Evolutionary conservation across 2,888 invertebrate species (phyloP).

Genomic region (Tupiocoris notatus): DNA sequence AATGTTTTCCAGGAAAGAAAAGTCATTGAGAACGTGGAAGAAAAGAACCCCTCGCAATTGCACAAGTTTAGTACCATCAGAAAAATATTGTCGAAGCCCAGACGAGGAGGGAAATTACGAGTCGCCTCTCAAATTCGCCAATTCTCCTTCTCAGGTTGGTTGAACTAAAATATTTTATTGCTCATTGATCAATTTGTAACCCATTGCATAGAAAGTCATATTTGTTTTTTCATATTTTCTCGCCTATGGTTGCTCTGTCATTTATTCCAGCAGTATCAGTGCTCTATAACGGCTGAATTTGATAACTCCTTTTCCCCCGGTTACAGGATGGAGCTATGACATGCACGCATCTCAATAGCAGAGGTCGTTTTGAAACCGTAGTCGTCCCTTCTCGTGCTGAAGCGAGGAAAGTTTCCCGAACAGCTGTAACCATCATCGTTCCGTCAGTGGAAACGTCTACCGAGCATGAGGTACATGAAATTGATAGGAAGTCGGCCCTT

Average conservation of each 20-base stretch:
- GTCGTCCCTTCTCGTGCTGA: slow-evolving; percentile 7
- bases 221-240: neutral
- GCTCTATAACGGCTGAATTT: too few relatives aligned
- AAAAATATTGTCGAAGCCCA: slow-evolving; percentile 43
- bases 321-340: slow-evolving; percentile 35
- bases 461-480: slow-evolving; percentile 20
- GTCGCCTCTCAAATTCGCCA: slow-evolving; percentile 19
- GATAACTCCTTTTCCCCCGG: too few relatives aligned
- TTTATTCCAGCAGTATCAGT: too few relatives aligned
- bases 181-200: too few relatives aligned
- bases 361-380: slow-evolving; percentile 31
- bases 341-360: slow-evolving; percentile 10
- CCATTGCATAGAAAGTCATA: neutral
- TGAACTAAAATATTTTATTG: too few relatives aligned
- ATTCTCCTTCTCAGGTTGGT: slow-evolving; percentile 16
- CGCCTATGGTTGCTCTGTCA: too few relatives aligned
- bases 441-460: slow-evolving; percentile 18
- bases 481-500: too few relatives aligned
- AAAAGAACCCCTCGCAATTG: slow-evolving; percentile 51
- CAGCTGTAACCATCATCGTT: neutral
- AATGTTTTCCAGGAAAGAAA: slow-evolving; percentile 57
- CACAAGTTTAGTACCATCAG: slow-evolving; percentile 24
- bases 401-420: slow-evolving; percentile 17
- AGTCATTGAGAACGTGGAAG: slow-evolving; percentile 56
- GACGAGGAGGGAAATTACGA: slow-evolving; percentile 44